Evolutionary conservation across 2,113 vertebrate species (phyloP).

Genomic region (Porphyrio hochstetteri): DNA sequence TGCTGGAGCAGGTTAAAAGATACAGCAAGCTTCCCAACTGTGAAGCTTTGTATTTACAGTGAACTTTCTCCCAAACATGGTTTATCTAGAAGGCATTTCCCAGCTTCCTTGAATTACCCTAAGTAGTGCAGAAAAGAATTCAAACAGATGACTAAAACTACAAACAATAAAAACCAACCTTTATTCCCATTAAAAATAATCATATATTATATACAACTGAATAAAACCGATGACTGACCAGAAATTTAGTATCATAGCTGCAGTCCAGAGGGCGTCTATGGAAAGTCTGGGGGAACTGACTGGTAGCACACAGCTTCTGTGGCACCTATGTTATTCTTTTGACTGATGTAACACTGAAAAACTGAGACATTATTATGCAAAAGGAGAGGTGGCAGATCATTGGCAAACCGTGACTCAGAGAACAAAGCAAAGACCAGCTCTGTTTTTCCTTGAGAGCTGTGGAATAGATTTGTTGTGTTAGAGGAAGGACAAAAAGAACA

Average conservation of each 20-base stretch:
- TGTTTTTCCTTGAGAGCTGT: not conserved
- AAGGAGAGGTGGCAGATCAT: not conserved
- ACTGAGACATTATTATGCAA: not conserved
- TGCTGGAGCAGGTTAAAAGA: not conserved
- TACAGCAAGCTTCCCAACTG: not conserved
- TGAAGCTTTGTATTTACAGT: not conserved
- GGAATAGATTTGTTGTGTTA: not conserved
- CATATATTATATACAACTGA: not conserved
- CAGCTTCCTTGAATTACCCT: not conserved
- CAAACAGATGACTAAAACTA: not conserved
- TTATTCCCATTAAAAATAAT: constrained; percentile 53
- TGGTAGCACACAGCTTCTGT: not conserved
- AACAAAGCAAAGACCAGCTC: not conserved
- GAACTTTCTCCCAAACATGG: not conserved
- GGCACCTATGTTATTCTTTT: not conserved
- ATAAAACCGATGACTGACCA: not conserved
- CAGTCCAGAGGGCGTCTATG: not conserved
- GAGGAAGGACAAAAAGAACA: not conserved
- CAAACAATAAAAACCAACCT: constrained; percentile 41
- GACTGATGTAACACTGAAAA: not conserved
- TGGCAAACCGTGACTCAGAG: not conserved
- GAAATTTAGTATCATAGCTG: not conserved
- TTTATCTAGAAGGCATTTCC: not conserved
- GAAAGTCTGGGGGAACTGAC: not conserved
- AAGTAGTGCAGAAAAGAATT: not conserved